Base-by-base conservation (phyloP, 2,888 invertebrate species). In the Nezara viridula region DNA sequence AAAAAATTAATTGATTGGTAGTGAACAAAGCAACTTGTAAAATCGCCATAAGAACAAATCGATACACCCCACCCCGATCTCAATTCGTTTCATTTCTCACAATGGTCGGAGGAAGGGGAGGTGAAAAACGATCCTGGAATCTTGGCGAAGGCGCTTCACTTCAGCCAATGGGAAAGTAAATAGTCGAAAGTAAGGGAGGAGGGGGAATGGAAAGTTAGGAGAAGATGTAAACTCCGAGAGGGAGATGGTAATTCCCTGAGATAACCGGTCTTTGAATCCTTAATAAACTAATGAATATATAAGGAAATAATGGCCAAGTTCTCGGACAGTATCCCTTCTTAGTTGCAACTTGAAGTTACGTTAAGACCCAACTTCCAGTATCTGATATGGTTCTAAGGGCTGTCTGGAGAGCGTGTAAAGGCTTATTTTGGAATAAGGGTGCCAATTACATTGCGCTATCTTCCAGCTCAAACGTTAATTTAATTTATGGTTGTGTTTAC, bases 251-350 rank as follows among this genome's bases (percentile, higher is more conserved):
- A 81, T 81, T 81, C 32, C 32, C 86, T 12, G n/a, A 52, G 86
- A 86, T 86, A 86, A 86, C 86, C 52, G 86, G 19, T 32, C 81
- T 24, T 50, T 88, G 88, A 88, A 88, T 88, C 66, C 66, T 88
- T 88, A 40, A 88, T 73, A 88, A 73, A 88, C 66, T 88, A 88
- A 88, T 88, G 88, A 88, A 88, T 88, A 88, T 88, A 88, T 88
- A 73, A 88, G 88, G 27, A 19, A 88, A 88, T 88, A 88, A 88
- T 73, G 88, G 47, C 24, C 73, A 88, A 88, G 73, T 88, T 88
- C 66, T 88, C 47, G 66, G 44, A 44, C 66, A n/a, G 88, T 32
- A 44, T 44, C 49, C 73, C 32, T 40, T 77, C 77, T 14, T 24
- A 77, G 77, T 77, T 77, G 40, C 77, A 77, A 40, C 77, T 77